Evolutionary conservation across 2,113 vertebrate genomes (phyloP), one percentile per base, ranked within the genome.

Genomic region (Camarhynchus parvulus): DNA sequence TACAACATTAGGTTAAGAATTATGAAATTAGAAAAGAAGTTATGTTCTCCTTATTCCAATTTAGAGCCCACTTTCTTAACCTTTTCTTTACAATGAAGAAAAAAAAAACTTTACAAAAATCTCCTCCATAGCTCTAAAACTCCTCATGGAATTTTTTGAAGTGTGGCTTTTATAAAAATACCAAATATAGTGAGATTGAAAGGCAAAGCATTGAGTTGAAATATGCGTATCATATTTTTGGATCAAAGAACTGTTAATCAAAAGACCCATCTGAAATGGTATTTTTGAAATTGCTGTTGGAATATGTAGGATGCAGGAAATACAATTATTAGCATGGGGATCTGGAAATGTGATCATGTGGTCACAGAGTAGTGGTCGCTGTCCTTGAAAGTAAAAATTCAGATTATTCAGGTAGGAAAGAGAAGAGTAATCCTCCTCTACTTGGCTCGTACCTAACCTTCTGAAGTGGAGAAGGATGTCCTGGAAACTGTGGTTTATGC

Each of bases 201-300:
- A 88, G 33, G 31, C 55, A 76, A 88, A 86, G 14, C 11, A 64
- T 44, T 61, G 49, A 17, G 33, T 62, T 88, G 72, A 88, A 88
- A 59, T 39, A 70, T 1, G 6, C 0, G 0, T 39, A 56, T 33
- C 1, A 17, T 19, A 83, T 83, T 73, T 67, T 4, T 12, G 11
- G 5, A 82, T 44, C 46, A 66, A 76, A 90, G 44, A 83, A 69
- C 8, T 58, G 8, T 41, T 88, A 83, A 82, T 70, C 37, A 49
- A 81, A 63, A 68, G 35, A 25, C 16, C 19, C 42, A 69, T 16
- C 41, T 33, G 21, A 79, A 83, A 79, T 16, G 7, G 28, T 18
- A 70, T 17, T 49, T 59, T 67, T 61, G 8, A 61, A 84, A 74
- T 82, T 72, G 39, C 7, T 75, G 41, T 19, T 85, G 61, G 69